These are phyloP conservation scores for Ursus arctos DNA, from an alignment of 2,113 vertebrate species.

Conservation along the genomic window DNA sequence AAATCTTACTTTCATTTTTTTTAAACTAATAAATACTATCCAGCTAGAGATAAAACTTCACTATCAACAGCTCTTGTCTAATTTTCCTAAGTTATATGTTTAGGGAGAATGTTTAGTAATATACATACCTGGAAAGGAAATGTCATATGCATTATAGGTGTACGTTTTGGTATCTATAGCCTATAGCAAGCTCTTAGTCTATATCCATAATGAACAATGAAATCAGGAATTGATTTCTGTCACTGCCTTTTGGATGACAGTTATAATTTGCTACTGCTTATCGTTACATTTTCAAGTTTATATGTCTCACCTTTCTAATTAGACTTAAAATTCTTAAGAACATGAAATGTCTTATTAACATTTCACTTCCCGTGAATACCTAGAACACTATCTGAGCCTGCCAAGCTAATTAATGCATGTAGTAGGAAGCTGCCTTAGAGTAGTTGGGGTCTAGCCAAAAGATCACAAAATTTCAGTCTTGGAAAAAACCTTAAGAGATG, in stretches of 20 bases:
- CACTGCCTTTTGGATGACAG: constrained; percentile 15
- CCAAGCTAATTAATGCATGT: neutral
- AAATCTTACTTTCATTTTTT: neutral
- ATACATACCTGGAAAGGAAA: neutral
- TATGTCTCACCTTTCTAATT: constrained; percentile 45
- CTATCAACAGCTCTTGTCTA: neutral
- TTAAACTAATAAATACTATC: neutral
- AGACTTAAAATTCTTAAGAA: constrained; percentile 37
- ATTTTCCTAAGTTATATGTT: neutral
- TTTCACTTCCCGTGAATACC: constrained; percentile 51
- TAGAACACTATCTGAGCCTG: neutral
- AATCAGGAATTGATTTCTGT: constrained; percentile 51
- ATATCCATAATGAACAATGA: neutral
- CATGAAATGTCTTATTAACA: constrained; percentile 20
- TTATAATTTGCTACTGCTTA: constrained; percentile 35
- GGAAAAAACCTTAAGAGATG: neutral
- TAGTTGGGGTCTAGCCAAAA: neutral
- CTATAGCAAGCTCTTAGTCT: neutral
- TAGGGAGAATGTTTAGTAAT: neutral
- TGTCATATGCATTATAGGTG: neutral
- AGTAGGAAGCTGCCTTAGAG: neutral
- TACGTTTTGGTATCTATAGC: neutral
- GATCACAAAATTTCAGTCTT: constrained; percentile 21
- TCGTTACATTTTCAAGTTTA: constrained; percentile 24
- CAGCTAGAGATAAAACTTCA: neutral